Evolutionary conservation across 2,113 vertebrate genomes (phyloP).

Genomic region (Rhea americana): DNA sequence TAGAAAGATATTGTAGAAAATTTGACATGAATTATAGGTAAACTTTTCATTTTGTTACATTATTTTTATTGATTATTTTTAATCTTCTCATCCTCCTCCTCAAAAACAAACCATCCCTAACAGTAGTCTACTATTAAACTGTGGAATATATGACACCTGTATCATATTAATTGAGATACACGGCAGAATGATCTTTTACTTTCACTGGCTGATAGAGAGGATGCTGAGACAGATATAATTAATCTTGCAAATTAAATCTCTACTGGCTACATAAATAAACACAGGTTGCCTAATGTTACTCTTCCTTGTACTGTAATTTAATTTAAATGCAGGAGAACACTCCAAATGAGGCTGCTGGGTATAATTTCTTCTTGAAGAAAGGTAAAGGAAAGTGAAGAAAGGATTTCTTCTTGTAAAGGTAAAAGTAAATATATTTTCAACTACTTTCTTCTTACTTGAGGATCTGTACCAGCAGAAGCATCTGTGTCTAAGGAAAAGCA

Average conservation of each 20-base stretch:
- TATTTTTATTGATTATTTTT: not conserved
- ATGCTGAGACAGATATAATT: not conserved
- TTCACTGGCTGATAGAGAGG: not conserved
- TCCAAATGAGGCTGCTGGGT: not conserved
- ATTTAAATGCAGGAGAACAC: not conserved
- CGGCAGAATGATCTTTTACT: not conserved
- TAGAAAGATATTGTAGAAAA: not conserved
- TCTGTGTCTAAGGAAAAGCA: not conserved
- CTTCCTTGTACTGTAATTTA: not conserved
- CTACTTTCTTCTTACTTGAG: not conserved
- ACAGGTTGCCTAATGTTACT: not conserved
- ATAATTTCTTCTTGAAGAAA: not conserved
- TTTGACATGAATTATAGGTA: not conserved
- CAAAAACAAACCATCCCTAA: not conserved
- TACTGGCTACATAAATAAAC: constrained; percentile 6
- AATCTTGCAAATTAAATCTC: constrained; percentile 5
- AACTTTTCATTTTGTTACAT: not conserved
- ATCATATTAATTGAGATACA: not conserved
- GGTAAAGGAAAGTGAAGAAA: too few relatives aligned
- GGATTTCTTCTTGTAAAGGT: not conserved
- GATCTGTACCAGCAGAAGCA: not conserved
- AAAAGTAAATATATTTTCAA: not conserved
- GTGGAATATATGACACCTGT: not conserved
- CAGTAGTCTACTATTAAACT: not conserved
- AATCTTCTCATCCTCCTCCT: not conserved